Evolutionary conservation across 2,888 invertebrate species (phyloP), one percentile per base, ranked within the genome.

Genomic region (Drosophila pseudotalamancana): DNA sequence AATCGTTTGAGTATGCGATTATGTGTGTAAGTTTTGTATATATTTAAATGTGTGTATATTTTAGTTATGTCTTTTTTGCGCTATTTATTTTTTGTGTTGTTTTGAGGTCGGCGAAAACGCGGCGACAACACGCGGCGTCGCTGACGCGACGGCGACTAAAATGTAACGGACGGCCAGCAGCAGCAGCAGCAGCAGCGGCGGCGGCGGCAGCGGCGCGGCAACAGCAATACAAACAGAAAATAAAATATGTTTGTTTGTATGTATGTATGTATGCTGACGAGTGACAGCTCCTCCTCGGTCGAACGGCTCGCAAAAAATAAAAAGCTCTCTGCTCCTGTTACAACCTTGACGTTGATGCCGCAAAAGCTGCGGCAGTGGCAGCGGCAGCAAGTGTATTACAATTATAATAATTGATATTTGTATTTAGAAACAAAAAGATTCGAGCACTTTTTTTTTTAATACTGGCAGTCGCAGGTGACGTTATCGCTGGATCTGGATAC

Each of bases 331-430:
- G 69, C 55, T 77, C 65, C 78, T 71, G 71, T 62, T 66, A 67
- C 68, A 78, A 78, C 73, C 70, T 78, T 78, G 75, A 72, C 45
- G 61, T 51, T 57, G 48, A 59, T 42, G 55, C 59, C n/a, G n/a
- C n/a, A n/a, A n/a, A n/a, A n/a, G n/a, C n/a, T n/a, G n/a, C n/a
- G 51, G 18, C 50, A 70, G 49, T 56, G 50, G 66, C 57, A 54
- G 50, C 55, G 42, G 23, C 55, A 65, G 51, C 61, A 55, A 60
- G 51, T 42, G 19, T 42, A 64, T 77, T 67, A 71, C 75, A 78
- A 82, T 80, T 80, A 83, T 73, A 54, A 70, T 68, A 72, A 82
- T 74, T 82, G 64, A 75, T 76, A 61, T 65, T 65, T 67, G 66
- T 51, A 43, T 76, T 67, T 66, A 32, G 53, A 62, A 72, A 75